These are phyloP conservation scores for Lottia gigantea DNA, from an alignment of 2,888 invertebrate genomes.

Conservation along the genomic window DNA sequence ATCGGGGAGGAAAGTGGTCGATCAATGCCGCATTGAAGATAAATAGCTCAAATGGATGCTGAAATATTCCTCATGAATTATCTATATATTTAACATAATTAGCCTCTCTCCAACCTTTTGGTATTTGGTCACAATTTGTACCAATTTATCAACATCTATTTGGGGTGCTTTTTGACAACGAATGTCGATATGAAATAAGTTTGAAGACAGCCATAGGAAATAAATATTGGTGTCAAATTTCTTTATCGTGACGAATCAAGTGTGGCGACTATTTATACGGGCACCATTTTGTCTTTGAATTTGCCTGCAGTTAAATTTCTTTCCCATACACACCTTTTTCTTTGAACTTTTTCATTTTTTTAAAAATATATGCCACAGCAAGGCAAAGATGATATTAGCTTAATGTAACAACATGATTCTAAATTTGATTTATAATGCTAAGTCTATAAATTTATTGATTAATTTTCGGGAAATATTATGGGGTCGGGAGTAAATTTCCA, in stretches of 20 bases:
- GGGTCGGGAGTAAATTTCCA: no score
- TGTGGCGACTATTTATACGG: background rate
- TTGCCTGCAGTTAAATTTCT: no score
- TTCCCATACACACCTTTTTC: no score
- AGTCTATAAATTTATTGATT: no score
- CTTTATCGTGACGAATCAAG: background rate
- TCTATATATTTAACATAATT: background rate
- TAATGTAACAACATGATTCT: no score
- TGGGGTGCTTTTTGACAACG: background rate
- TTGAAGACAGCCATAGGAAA: constrained; percentile 4
- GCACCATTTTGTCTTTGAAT: no score
- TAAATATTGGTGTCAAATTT: background rate
- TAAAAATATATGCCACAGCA: no score
- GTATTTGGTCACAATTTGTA: background rate
- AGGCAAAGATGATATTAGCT: no score
- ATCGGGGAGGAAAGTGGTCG: background rate
- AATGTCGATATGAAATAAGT: background rate
- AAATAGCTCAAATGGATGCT: no score
- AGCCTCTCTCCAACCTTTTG: background rate
- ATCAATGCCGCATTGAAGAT: background rate
- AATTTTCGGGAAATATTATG: no score
- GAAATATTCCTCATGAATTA: background rate
- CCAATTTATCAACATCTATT: background rate
- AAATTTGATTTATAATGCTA: no score
- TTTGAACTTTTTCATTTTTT: no score